These are phyloP conservation scores for Diorhabda carinulata DNA, from an alignment of 1,140 invertebrate genomes.

Conservation along the genomic window DNA sequence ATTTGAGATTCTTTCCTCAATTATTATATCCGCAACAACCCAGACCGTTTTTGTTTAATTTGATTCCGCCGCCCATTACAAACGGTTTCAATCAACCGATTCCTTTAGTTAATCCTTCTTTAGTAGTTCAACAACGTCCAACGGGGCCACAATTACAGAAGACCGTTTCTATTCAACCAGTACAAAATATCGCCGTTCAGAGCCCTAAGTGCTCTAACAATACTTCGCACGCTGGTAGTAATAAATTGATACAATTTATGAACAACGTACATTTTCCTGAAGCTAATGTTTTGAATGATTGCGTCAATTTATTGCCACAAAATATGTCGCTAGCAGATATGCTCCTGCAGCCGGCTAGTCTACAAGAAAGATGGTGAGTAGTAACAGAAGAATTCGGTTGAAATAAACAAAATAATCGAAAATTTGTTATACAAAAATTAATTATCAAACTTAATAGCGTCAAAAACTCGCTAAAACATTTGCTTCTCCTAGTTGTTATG, in stretches of 20 bases:
- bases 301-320: slow-evolving; percentile 42
- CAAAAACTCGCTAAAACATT: too few relatives aligned
- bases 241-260: slow-evolving; percentile 51
- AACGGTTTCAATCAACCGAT: slow-evolving; percentile 20
- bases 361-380: slow-evolving; percentile 38
- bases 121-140: slow-evolving; percentile 8
- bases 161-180: not conserved
- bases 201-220: slow-evolving; percentile 3
- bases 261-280: slow-evolving; percentile 55
- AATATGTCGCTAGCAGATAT: slow-evolving; percentile 47
- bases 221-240: slow-evolving; percentile 14
- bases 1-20: slow-evolving; percentile 19
- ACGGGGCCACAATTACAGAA: slow-evolving; percentile 7
- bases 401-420: too few relatives aligned
- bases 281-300: slow-evolving; percentile 43
- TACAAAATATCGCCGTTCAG: not conserved
- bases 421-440: too few relatives aligned
- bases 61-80: slow-evolving; percentile 10
- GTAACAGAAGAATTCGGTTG: not conserved
- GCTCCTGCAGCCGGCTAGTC: slow-evolving; percentile 37
- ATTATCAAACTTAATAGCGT: too few relatives aligned
- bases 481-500: too few relatives aligned
- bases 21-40: slow-evolving; percentile 19
- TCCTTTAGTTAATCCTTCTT: slow-evolving; percentile 15
- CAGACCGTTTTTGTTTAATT: slow-evolving; percentile 21